Evolutionary conservation across 2,113 vertebrate genomes (phyloP).

Genomic region (Myotis davidii): DNA sequence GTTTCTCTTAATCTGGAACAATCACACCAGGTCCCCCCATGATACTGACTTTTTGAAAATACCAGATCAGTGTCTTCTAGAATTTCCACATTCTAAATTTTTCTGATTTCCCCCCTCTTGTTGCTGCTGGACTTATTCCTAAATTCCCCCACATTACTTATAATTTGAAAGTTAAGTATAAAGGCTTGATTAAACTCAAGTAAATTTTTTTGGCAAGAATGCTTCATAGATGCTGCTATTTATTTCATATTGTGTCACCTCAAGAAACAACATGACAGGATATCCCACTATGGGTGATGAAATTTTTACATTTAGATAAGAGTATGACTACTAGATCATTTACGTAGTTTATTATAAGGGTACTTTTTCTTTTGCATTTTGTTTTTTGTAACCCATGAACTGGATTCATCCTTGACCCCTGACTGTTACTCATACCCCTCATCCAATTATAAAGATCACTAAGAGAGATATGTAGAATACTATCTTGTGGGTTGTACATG

Average conservation of each 20-base stretch:
- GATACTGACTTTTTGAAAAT: background rate
- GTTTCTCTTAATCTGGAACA: background rate
- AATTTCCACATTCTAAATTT: background rate
- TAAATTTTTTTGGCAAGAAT: constrained; percentile 16
- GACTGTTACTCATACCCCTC: background rate
- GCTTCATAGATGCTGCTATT: constrained; percentile 9
- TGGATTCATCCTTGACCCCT: background rate
- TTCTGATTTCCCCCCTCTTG: background rate
- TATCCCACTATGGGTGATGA: background rate
- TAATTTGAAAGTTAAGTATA: constrained; percentile 24
- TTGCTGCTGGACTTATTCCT: background rate
- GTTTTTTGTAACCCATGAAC: background rate
- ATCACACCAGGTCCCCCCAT: background rate
- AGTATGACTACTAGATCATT: background rate
- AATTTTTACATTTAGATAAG: background rate
- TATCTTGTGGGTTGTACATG: background rate
- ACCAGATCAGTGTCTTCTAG: background rate
- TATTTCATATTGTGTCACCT: constrained; percentile 16
- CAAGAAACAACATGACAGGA: background rate
- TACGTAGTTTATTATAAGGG: background rate
- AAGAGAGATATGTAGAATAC: background rate
- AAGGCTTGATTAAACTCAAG: constrained; percentile 31
- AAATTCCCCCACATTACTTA: background rate
- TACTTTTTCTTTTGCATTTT: constrained; percentile 17
- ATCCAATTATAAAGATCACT: background rate